Percentiles rank a stretch among this genome's conserved stretches.
Evolutionary conservation across 1,140 invertebrate species (phyloP).

Genomic region (Lanistes nyassanus): DNA sequence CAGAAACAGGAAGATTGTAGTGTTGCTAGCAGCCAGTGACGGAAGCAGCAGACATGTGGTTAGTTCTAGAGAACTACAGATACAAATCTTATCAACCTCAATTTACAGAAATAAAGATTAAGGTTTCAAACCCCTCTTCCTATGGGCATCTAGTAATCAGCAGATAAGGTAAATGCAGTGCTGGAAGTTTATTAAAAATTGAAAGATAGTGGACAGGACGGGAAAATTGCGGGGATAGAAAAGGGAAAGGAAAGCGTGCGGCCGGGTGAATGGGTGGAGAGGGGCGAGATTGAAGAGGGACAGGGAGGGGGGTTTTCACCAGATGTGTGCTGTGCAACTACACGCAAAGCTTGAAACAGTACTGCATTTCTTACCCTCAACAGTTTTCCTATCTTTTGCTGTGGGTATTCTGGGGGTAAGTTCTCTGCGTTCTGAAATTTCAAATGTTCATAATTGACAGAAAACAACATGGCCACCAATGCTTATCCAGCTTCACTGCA

Average conservation of each 20-base stretch:
- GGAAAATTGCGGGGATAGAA: background rate
- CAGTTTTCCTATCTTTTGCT: slow-evolving; percentile 12
- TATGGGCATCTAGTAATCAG: too few relatives aligned
- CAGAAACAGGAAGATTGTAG: too few relatives aligned
- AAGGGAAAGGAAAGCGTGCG: background rate
- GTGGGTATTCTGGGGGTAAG: slow-evolving; percentile 4
- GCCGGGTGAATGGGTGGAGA: background rate
- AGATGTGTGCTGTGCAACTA: background rate
- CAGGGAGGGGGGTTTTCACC: background rate
- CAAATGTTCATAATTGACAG: slow-evolving; percentile 10
- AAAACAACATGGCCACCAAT: background rate
- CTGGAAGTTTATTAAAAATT: slow-evolving; percentile 1
- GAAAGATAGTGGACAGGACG: background rate
- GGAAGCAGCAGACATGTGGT: too few relatives aligned
- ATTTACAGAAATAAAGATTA: too few relatives aligned
- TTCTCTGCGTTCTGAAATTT: slow-evolving; percentile 22
- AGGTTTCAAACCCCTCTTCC: too few relatives aligned
- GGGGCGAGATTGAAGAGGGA: background rate
- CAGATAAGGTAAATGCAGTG: background rate
- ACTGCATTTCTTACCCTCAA: slow-evolving; percentile 15
- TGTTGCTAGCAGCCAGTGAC: too few relatives aligned
- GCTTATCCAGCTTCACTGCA: too few relatives aligned
- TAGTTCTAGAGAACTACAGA: too few relatives aligned
- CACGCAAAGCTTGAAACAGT: background rate
- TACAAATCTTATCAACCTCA: too few relatives aligned